Conservation (phyloP, 2,113 vertebrate genomes). For the Percina caprodes region DNA sequence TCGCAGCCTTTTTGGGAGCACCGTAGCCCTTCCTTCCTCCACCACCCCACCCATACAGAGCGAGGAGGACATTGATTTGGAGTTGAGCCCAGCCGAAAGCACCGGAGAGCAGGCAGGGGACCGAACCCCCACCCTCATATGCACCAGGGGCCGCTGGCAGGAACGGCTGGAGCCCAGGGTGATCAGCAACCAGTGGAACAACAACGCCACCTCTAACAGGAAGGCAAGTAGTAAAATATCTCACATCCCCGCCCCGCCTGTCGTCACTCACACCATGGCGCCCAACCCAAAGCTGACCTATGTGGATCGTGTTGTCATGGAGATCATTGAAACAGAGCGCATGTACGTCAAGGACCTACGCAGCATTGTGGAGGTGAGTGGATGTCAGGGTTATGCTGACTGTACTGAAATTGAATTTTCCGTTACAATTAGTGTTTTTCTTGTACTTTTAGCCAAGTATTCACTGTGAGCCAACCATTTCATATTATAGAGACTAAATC, state of each 20-base stretch:
- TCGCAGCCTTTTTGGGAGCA: constrained; percentile 83
- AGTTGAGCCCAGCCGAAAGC: constrained; percentile 76
- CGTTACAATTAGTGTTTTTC: constrained; percentile 11
- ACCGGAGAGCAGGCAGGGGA: constrained; percentile 38
- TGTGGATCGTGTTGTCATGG: constrained; percentile 93
- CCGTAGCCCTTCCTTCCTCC: constrained; percentile 67
- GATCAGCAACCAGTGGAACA: constrained; percentile 73
- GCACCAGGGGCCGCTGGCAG: constrained; percentile 52
- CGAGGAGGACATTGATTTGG: constrained; percentile 80
- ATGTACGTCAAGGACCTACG: constrained; percentile 93
- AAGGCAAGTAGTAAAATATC: constrained; percentile 70
- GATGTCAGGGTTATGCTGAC: constrained; percentile 3
- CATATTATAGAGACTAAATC: constrained; percentile 29
- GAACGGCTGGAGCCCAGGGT: constrained; percentile 31
- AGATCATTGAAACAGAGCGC: constrained; percentile 95
- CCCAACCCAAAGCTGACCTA: constrained; percentile 89
- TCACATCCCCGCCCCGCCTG: constrained; percentile 75
- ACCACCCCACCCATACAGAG: constrained; percentile 57
- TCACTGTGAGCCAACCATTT: constrained; percentile 32
- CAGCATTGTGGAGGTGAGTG: constrained; percentile 94
- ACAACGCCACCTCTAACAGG: constrained; percentile 76
- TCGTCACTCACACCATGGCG: constrained; percentile 75
- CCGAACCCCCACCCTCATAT: constrained; percentile 45
- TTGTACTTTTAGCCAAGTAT: constrained; percentile 25
- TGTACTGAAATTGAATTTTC: constrained; percentile 12